Conservation (phyloP, 2,113 vertebrate genomes). For the Amazona vittata region DNA sequence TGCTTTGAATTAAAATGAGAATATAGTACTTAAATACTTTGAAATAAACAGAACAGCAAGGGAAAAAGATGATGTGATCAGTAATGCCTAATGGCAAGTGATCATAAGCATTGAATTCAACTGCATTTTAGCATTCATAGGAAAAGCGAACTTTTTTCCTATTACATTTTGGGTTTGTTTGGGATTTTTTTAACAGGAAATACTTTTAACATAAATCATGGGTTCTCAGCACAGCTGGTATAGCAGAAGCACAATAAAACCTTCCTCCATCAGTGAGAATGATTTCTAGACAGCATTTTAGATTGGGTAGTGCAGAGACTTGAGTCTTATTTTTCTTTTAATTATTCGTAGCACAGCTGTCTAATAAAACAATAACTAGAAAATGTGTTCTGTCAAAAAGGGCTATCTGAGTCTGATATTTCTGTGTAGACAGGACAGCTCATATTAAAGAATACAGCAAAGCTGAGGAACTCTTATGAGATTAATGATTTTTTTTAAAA, state of each 20-base stretch:
- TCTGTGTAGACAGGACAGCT: constrained; percentile 30
- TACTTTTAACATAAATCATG: constrained; percentile 71
- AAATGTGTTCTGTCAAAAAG: constrained; percentile 73
- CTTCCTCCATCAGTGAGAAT: constrained; percentile 59
- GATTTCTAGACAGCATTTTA: constrained; percentile 72
- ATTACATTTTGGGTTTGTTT: constrained; percentile 38
- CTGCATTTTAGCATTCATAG: constrained; percentile 65
- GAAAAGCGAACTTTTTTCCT: constrained; percentile 33
- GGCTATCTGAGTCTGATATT: constrained; percentile 63
- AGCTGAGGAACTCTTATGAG: constrained; percentile 35
- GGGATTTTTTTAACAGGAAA: constrained; percentile 60
- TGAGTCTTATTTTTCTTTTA: constrained; percentile 67
- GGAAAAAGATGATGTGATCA: constrained; percentile 28
- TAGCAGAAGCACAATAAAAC: constrained; percentile 73
- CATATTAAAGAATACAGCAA: constrained; percentile 52
- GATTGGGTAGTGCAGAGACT: constrained; percentile 57
- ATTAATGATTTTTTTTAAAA: constrained; percentile 4
- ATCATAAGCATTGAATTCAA: constrained; percentile 61
- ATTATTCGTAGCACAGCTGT: constrained; percentile 76
- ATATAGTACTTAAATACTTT: constrained; percentile 5
- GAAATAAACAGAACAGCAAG: constrained; percentile 7
- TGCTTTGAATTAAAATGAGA: constrained; percentile 1
- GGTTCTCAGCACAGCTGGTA: constrained; percentile 59
- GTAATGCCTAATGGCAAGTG: constrained; percentile 55
- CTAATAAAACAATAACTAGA: constrained; percentile 77